Percentiles rank a stretch among this genome's conserved stretches.
These are phyloP conservation scores for Andrena minutula DNA, from an alignment of 2,888 invertebrate genomes.

Conservation along the genomic window DNA sequence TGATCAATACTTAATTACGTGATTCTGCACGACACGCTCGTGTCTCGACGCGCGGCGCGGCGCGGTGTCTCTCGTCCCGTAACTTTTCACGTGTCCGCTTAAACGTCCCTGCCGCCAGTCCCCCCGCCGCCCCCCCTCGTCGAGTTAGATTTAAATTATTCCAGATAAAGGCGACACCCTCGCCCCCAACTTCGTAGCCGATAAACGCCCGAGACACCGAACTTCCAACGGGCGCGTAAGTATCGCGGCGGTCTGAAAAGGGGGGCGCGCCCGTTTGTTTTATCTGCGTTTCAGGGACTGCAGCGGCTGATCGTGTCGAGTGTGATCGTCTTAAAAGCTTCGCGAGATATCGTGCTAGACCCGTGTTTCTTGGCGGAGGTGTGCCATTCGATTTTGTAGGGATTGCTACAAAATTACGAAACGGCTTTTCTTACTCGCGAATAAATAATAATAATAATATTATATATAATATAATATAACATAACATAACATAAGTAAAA, in stretches of 20 bases:
- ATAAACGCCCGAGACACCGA: conserved; percentile 27
- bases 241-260: neutral
- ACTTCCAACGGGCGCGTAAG: conserved; percentile 10
- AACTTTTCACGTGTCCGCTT: conserved; percentile 52
- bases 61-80: conserved; percentile 24
- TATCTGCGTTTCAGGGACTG: neutral
- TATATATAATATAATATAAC: no score
- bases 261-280: neutral
- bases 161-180: conserved; percentile 25
- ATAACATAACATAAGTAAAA: no score
- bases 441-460: no score
- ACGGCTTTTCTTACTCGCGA: no score
- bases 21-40: conserved; percentile 61
- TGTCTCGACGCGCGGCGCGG: conserved; percentile 28
- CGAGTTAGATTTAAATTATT: conserved; percentile 32
- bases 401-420: no score
- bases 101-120: conserved; percentile 16
- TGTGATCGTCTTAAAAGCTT: conserved; percentile 1
- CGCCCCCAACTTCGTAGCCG: conserved; percentile 2
- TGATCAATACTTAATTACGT: conserved; percentile 82
- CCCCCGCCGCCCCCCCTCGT: conserved; percentile 28
- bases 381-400: no score
- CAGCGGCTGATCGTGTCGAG: neutral
- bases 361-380: no score
- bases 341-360: neutral